phyloP scores from a whole-genome alignment of 1,140 invertebrate genomes.

The Musca vetustissima region DNA sequence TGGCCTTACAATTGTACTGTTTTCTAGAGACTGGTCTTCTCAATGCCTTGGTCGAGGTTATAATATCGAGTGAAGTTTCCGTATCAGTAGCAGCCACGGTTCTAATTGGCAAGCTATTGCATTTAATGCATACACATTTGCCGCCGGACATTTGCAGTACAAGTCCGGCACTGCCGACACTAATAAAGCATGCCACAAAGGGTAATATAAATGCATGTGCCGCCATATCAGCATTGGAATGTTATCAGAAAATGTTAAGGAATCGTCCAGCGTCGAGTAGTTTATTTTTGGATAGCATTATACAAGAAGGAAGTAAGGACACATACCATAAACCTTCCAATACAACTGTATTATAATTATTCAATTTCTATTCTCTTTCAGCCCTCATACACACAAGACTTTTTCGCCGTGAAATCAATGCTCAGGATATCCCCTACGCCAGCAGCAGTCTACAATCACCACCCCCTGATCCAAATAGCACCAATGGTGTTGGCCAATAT shows the following conservation, averaged over 20 bases:
- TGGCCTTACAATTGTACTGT: constrained; percentile 83
- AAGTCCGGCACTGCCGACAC: constrained; percentile 76
- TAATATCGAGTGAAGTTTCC: constrained; percentile 83
- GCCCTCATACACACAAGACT: constrained; percentile 50
- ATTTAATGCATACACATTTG: constrained; percentile 80
- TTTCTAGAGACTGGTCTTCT: constrained; percentile 85
- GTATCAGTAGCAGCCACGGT: constrained; percentile 89
- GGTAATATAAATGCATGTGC: constrained; percentile 76
- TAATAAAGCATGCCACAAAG: constrained; percentile 77
- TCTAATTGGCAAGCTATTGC: constrained; percentile 81
- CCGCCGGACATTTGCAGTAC: constrained; percentile 82
- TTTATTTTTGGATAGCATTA: constrained; percentile 80
- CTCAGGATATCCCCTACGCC: constrained; percentile 33
- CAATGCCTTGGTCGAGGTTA: constrained; percentile 87
- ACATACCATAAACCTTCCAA: background rate
- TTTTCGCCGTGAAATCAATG: constrained; percentile 51
- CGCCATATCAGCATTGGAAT: constrained; percentile 76
- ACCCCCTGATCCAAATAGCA: background rate
- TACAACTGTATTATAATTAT: too few relatives aligned
- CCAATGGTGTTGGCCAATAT: background rate
- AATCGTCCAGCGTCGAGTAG: constrained; percentile 75
- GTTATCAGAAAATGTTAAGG: constrained; percentile 78
- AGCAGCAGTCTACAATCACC: constrained; percentile 14
- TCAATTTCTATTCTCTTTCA: constrained; percentile 7
- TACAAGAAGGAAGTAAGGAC: constrained; percentile 57